Conservation (phyloP, 2,888 invertebrate species). For the Apodemia zela region DNA sequence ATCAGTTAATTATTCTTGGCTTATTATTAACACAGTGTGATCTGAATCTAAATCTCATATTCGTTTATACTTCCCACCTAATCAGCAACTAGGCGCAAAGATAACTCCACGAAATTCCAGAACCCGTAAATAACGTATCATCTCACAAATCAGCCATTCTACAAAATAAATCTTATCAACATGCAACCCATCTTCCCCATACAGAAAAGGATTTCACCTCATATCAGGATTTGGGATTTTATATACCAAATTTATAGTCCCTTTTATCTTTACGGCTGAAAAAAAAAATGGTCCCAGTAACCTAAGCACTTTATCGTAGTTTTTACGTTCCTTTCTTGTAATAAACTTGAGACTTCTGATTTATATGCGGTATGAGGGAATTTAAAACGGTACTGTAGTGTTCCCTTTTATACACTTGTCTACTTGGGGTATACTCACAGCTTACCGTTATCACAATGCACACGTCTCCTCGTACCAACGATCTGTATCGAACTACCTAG, state of each 20-base stretch:
- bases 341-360: background rate
- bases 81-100: background rate
- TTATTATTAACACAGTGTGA: too few species aligned
- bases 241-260: constrained; percentile 4
- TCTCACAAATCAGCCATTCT: background rate
- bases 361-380: background rate
- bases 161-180: constrained; percentile 3
- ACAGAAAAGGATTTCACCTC: background rate
- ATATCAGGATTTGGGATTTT: constrained; percentile 1
- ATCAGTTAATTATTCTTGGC: too few species aligned
- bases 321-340: constrained; percentile 9
- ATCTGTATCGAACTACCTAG: too few species aligned
- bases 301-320: constrained; percentile 10
- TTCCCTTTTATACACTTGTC: too few species aligned
- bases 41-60: too few species aligned
- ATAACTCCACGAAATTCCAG: background rate
- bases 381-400: background rate
- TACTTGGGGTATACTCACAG: too few species aligned
- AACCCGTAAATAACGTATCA: background rate
- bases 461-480: too few species aligned
- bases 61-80: too few species aligned
- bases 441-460: too few species aligned
- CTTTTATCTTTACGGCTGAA: constrained; percentile 8
- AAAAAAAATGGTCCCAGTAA: constrained; percentile 1
- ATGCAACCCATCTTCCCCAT: constrained; percentile 1